Base-by-base conservation (phyloP, 2,113 vertebrate species). In the Aptenodytes patagonicus region DNA sequence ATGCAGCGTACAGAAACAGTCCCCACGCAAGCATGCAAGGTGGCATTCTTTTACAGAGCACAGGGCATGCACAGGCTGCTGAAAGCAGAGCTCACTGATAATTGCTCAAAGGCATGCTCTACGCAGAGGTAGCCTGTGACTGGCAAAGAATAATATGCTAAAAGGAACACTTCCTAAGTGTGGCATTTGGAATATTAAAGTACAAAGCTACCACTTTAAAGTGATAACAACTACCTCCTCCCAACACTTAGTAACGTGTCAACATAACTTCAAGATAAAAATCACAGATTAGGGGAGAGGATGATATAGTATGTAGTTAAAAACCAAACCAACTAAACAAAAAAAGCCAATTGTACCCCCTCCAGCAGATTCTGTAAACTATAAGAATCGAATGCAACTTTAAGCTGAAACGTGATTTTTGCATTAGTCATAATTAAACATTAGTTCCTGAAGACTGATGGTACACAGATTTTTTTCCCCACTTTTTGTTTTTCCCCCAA, bases 191-290 rank as follows among this genome's bases (percentile, higher is more conserved):
- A 89, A 75, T 46, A 62, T 2, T 73, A 26, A 80, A 73, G 55
- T 19, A 51, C n/a, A 83, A 80, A 90, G 28, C 24, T 40, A 86
- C 14, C 40, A 52, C 49, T 95, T 86, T 17, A 20, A 92, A 96
- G 61, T 25, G 32, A 7, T n/a, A 90, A 78, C 8, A 66, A 90
- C 19, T 25, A 61, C 19, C 38, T 82, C 51, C 3, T 22, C 34
- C 42, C 26, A 96, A 90, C 16, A 65, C 42, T 70, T 62, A 51
- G 15, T 51, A 76, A 71, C 58, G n/a, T 68, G 51, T 49, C 51
- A 90, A 79, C 7, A 16, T n/a, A 84, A 66, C 32, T 85, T 82
- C 42, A 71, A 82, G 42, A 87, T 64, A 89, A 89, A 89, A 91
- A 78, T 71, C n/a, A 58, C 15, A 71, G 42, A 72, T 52, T 40